Evolutionary conservation across 2,797 vertebrate species (phyloP).

Genomic region (Diplodus sargus): DNA sequence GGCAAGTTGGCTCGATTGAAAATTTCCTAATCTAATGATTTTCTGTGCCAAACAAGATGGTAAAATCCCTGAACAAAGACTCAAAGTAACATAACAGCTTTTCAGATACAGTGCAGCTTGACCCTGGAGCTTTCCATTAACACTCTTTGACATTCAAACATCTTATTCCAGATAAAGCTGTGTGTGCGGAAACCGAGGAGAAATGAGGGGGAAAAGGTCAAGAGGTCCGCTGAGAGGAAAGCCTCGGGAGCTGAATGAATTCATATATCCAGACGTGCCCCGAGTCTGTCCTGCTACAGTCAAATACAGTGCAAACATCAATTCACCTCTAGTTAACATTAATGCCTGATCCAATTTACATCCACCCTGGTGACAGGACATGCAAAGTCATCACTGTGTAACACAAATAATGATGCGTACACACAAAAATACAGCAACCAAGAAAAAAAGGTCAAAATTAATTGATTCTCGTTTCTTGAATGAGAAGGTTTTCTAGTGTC

Average conservation of each 20-base stretch:
- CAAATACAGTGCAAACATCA: slow-evolving; percentile 9
- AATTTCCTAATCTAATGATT: slow-evolving; percentile 17
- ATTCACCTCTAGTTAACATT: slow-evolving; percentile 5
- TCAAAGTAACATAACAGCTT: slow-evolving; percentile 6
- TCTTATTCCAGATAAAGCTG: slow-evolving; percentile 51
- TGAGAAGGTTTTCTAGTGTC: too few relatives aligned
- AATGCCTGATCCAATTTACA: not conserved
- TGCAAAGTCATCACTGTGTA: not conserved
- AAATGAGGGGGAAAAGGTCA: slow-evolving; percentile 54
- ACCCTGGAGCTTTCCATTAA: slow-evolving; percentile 52
- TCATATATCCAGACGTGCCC: slow-evolving; percentile 33
- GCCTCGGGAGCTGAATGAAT: slow-evolving; percentile 50
- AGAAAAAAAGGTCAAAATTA: not conserved
- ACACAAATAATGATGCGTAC: not conserved
- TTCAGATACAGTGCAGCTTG: slow-evolving; percentile 23
- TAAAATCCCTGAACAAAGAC: slow-evolving; percentile 21
- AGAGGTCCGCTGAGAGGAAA: slow-evolving; percentile 39
- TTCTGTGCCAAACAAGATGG: slow-evolving; percentile 27
- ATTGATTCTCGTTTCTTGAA: too few relatives aligned
- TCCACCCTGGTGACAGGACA: not conserved
- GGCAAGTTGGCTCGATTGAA: not conserved
- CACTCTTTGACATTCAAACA: slow-evolving; percentile 63
- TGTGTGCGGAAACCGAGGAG: slow-evolving; percentile 31
- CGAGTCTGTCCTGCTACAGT: not conserved
- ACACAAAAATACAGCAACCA: slow-evolving; percentile 1